A percentile compares a stretch with the other conserved stretches of the same genome.
These are phyloP conservation scores for Chrysopa pallens DNA, from an alignment of 1,140 invertebrate species.

Conservation along the genomic window DNA sequence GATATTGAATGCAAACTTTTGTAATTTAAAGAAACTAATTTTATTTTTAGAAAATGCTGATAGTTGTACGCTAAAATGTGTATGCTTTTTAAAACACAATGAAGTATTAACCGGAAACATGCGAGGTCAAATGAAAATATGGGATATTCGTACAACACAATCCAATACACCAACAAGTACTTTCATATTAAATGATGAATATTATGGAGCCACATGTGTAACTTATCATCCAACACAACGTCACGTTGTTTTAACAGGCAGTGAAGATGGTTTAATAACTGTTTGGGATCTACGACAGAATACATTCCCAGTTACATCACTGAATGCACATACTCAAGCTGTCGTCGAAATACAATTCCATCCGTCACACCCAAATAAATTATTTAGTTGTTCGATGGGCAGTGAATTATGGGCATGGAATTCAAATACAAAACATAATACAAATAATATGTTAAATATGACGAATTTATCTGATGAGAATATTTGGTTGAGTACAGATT, in stretches of 20 bases:
- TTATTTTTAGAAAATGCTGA: conserved; percentile 46
- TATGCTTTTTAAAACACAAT: conserved; percentile 59
- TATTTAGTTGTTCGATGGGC: conserved; percentile 59
- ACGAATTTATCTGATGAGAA: conserved; percentile 25
- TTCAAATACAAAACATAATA: conserved; percentile 19
- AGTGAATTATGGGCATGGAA: conserved; percentile 82
- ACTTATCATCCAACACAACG: conserved; percentile 69
- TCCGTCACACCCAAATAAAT: conserved; percentile 58
- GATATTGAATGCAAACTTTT: no score
- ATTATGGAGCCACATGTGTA: conserved; percentile 50
- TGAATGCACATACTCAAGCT: conserved; percentile 56
- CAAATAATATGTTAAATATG: conserved; percentile 5
- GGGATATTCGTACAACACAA: conserved; percentile 49
- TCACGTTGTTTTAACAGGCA: conserved; percentile 65
- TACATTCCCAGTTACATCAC: conserved; percentile 56
- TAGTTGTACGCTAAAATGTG: conserved; percentile 58
- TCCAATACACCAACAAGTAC: conserved; percentile 30
- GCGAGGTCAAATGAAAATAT: conserved; percentile 71
- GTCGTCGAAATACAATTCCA: conserved; percentile 73
- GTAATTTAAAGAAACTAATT: not conserved
- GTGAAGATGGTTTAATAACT: conserved; percentile 63
- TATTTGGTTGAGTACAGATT: conserved; percentile 43
- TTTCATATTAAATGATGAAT: conserved; percentile 41
- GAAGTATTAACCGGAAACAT: conserved; percentile 69
- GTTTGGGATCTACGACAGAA: conserved; percentile 77